These are phyloP conservation scores for Ypsolopha sequella DNA, from an alignment of 2,888 invertebrate genomes.

Conservation along the genomic window DNA sequence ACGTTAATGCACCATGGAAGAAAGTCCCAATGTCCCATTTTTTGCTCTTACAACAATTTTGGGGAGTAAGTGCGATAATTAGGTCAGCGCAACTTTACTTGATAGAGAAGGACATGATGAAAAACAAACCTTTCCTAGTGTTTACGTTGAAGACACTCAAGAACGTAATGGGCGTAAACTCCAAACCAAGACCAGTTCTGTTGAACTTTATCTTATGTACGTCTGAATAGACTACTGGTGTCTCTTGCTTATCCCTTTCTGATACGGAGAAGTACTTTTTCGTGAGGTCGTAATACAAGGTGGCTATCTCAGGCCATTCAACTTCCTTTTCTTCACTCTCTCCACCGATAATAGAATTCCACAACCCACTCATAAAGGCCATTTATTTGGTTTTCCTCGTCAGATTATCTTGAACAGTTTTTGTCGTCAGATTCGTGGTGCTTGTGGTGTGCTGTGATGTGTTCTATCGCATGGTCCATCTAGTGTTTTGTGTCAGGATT, in stretches of 20 bases:
- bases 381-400: slow-evolving; percentile 39
- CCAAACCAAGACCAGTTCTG: slow-evolving; percentile 60
- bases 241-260: slow-evolving; percentile 72
- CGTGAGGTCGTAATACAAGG: slow-evolving; percentile 60
- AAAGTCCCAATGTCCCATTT: no score
- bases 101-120: no score
- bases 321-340: slow-evolving; percentile 33
- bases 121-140: slow-evolving; percentile 74
- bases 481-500: neutral
- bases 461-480: neutral
- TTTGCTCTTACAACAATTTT: no score
- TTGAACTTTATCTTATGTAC: slow-evolving; percentile 59
- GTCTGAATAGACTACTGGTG: slow-evolving; percentile 71
- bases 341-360: slow-evolving; percentile 60
- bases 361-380: slow-evolving; percentile 63
- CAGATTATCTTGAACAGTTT: slow-evolving; percentile 9
- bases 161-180: slow-evolving; percentile 72
- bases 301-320: slow-evolving; percentile 54
- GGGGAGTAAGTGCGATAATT: no score
- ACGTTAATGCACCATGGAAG: no score
- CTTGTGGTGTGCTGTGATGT: neutral
- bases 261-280: slow-evolving; percentile 78
- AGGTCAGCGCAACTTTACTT: no score
- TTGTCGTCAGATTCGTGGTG: slow-evolving; percentile 1
- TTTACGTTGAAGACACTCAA: slow-evolving; percentile 73